These are phyloP conservation scores for Eulemur albifrons DNA, from an alignment of 2,797 vertebrate species.

Conservation along the genomic window DNA sequence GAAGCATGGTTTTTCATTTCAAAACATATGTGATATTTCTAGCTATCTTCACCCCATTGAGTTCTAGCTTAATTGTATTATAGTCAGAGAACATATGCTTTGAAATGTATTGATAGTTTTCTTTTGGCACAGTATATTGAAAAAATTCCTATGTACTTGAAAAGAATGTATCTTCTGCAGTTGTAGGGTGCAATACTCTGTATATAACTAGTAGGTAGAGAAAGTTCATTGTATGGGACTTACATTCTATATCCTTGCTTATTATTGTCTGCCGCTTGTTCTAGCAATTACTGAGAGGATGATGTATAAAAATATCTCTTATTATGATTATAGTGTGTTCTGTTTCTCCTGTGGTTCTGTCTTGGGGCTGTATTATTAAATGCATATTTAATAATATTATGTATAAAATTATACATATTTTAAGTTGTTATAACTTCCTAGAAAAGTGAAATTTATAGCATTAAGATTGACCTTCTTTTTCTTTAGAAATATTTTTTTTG, in stretches of 20 bases:
- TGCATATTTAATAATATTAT: not conserved
- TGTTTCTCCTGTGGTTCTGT: not conserved
- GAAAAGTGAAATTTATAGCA: conserved; percentile 34
- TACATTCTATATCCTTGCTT: not conserved
- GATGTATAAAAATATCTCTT: conserved; percentile 54
- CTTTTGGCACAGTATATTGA: not conserved
- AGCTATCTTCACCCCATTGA: not conserved
- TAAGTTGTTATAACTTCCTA: conserved; percentile 41
- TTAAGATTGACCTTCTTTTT: conserved; percentile 3
- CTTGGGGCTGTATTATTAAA: conserved; percentile 25
- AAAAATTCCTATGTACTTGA: not conserved
- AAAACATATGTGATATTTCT: not conserved
- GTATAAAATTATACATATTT: not conserved
- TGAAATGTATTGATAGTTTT: not conserved
- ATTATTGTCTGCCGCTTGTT: conserved; percentile 21
- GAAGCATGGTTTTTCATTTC: conserved; percentile 22
- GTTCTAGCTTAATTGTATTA: not conserved
- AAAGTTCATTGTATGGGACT: not conserved
- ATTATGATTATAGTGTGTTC: not conserved
- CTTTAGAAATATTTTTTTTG: not conserved
- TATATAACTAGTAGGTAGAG: not conserved
- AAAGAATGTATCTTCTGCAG: not conserved
- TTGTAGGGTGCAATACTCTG: not conserved
- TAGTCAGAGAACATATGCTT: conserved; percentile 14
- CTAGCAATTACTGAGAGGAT: conserved; percentile 41